Conservation (phyloP, 2,888 invertebrate species). For the Saturnia japonica region DNA sequence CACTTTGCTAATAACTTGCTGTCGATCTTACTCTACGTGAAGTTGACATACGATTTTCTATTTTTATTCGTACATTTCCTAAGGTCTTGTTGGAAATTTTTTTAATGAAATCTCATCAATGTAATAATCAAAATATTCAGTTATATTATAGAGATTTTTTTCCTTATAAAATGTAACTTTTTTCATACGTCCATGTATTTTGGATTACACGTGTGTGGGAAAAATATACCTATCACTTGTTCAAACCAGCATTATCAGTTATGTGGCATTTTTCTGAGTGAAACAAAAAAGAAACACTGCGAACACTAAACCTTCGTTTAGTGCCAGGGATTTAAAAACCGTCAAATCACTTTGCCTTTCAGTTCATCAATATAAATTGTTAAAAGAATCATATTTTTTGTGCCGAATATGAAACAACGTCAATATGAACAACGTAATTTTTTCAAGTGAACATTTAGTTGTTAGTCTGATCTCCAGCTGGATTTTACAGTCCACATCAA, state of each 20-base stretch:
- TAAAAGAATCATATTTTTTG: too few relatives aligned
- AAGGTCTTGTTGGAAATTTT: not conserved
- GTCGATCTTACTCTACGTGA: not conserved
- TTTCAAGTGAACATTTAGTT: too few relatives aligned
- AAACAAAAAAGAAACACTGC: not conserved
- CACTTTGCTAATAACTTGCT: conserved; percentile 16
- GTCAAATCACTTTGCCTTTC: too few relatives aligned
- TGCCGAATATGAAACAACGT: too few relatives aligned
- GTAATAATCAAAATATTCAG: not conserved
- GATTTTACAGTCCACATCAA: too few relatives aligned
- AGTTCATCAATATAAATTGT: too few relatives aligned
- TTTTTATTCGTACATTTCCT: not conserved
- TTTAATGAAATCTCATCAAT: not conserved
- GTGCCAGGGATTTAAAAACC: too few relatives aligned
- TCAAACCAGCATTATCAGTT: not conserved
- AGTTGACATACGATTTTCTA: not conserved
- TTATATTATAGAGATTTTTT: too few relatives aligned
- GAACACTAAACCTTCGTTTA: not conserved
- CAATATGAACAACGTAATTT: too few relatives aligned
- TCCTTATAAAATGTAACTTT: too few relatives aligned
- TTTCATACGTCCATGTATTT: too few relatives aligned
- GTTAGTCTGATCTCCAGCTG: too few relatives aligned
- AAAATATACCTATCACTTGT: not conserved
- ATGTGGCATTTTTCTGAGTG: not conserved
- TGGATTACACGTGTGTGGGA: not conserved